phyloP scores from a whole-genome alignment of 2,797 vertebrate genomes.

The Alauda arvensis region DNA sequence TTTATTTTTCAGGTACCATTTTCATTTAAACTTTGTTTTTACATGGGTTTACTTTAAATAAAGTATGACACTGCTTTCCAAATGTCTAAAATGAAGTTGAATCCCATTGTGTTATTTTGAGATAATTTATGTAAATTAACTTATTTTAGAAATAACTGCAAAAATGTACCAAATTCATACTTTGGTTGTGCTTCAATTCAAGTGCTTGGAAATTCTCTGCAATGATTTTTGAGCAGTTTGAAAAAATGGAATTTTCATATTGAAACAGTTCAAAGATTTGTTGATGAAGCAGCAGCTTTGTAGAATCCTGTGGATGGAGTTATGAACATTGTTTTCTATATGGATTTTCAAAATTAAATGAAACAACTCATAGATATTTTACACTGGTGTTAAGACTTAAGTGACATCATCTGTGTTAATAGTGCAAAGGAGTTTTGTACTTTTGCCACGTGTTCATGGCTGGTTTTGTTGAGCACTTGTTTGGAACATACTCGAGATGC shows the following conservation, averaged over 20 bases:
- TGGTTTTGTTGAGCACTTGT: conserved; percentile 39
- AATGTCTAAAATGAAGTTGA: conserved; percentile 74
- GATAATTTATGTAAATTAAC: conserved; percentile 59
- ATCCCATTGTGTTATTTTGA: conserved; percentile 78
- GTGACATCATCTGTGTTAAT: conserved; percentile 23
- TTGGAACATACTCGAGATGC: conserved; percentile 50
- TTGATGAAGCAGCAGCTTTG: conserved; percentile 68
- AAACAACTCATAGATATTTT: conserved; percentile 45
- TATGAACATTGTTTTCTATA: conserved; percentile 64
- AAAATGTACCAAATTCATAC: conserved; percentile 63
- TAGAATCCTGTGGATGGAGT: conserved; percentile 65
- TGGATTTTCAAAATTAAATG: conserved; percentile 62
- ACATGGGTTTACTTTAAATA: conserved; percentile 90
- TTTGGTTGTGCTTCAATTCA: conserved; percentile 56
- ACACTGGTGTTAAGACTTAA: conserved; percentile 61
- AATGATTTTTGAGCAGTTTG: conserved; percentile 54
- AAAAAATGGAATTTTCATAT: conserved; percentile 68
- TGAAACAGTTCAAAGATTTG: conserved; percentile 64
- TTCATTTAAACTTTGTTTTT: conserved; percentile 87
- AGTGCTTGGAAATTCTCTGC: conserved; percentile 66
- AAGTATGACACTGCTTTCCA: conserved; percentile 81
- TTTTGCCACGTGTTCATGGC: background rate
- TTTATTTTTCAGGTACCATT: conserved; percentile 83
- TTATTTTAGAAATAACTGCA: conserved; percentile 70
- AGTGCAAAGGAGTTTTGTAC: conserved; percentile 48